Evolutionary conservation across 2,113 vertebrate species (phyloP), one percentile per base, ranked within the genome.

Genomic region (Arothron firmamentum): DNA sequence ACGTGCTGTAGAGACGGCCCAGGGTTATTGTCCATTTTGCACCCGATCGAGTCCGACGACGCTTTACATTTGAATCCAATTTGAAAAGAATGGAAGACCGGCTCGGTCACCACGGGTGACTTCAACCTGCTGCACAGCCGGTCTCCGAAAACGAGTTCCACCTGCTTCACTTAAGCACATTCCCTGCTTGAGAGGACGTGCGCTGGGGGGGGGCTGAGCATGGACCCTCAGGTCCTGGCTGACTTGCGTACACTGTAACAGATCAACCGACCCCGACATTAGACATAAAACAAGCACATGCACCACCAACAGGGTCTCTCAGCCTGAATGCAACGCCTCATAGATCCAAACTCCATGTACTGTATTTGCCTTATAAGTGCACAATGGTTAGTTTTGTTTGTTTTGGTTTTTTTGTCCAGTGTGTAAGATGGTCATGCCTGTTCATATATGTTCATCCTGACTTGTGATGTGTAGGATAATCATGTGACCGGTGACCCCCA

Each of bases 341-440:
- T 93, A 90, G 78, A 78, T 80, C 83, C 80, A 85, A 92, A 93
- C 93, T 94, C 89, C 90, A 91, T 94, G 91, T 94, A 92, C 87
- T 94, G 91, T 94, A 92, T 86, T 90, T 94, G 97, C 97, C 97
- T 99, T 98, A 97, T 90, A 85, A 88, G 90, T 87, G 94, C 95
- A 94, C 94, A 94, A 91, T 87, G 88, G 89, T 93, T 90, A 89
- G 90, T 94, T 91, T 3, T 3, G 9, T 34, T 34, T 34, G 6
- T 5, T 9, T 34, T 34, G 3, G 87, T 71, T 91, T 91, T 93
- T 90, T 90, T 90, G 89, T 82, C 82, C 87, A 67, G 88, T 65
- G 86, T 90, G 63, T 56, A 68, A 45, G 87, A 75, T 80, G 91
- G 88, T 81, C 90, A 92, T 87, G 81, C 82, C 88, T 81, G 61